phyloP scores from a whole-genome alignment of 2,797 vertebrate genomes.

The Schizopygopsis malacanthus region DNA sequence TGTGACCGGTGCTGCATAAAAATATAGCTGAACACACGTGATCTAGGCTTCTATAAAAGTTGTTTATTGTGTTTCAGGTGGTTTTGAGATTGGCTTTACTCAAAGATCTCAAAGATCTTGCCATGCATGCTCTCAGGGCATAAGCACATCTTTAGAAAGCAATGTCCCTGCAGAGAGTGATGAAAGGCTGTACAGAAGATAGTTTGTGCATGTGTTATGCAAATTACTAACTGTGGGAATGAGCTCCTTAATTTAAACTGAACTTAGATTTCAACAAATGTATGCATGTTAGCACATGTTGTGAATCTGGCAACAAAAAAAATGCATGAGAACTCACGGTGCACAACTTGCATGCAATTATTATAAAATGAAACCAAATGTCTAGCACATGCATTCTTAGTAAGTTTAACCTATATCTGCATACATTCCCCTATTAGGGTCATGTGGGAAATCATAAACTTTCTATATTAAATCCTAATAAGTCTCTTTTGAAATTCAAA shows the following conservation, averaged over 20 bases:
- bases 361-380: not conserved
- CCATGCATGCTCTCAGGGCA: not conserved
- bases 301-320: not conserved
- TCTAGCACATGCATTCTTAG: constrained; percentile 22
- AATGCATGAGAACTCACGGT: not conserved
- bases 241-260: not conserved
- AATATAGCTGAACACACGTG: not conserved
- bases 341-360: not conserved
- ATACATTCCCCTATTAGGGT: not conserved
- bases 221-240: not conserved
- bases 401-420: constrained; percentile 28
- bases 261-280: not conserved
- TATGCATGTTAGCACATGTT: not conserved
- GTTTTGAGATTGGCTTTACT: not conserved
- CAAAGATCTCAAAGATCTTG: not conserved
- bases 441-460: constrained; percentile 36
- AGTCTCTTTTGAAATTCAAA: constrained; percentile 44
- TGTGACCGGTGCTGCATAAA: not conserved
- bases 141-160: not conserved
- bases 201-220: not conserved
- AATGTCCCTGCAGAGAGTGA: not conserved
- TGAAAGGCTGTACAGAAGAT: not conserved
- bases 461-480: constrained; percentile 17
- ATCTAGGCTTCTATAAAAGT: not conserved
- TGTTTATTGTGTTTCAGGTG: not conserved